Evolutionary conservation across 2,113 vertebrate species (phyloP).

Genomic region (Pygoscelis antarcticus): DNA sequence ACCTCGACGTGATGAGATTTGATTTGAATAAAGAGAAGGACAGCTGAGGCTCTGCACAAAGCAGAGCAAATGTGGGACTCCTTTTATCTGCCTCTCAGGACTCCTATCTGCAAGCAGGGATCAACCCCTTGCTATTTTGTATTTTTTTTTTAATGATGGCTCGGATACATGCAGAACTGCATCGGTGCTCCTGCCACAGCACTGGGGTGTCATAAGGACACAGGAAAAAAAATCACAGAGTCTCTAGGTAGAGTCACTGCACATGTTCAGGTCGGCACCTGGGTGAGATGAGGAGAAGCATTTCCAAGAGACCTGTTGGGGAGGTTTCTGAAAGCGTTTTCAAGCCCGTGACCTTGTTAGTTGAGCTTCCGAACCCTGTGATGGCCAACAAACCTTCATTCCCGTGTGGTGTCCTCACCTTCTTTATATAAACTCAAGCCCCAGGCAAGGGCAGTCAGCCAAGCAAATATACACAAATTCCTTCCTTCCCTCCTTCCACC

Average conservation of each 20-base stretch:
- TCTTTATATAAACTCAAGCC: slow-evolving; percentile 40
- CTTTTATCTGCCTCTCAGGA: background rate
- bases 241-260: background rate
- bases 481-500: slow-evolving; percentile 34
- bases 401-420: background rate
- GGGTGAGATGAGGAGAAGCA: background rate
- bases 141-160: background rate
- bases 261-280: background rate
- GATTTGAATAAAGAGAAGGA: background rate
- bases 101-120: background rate
- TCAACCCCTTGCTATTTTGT: background rate
- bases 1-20: rapidly evolving
- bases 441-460: background rate
- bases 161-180: background rate
- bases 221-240: background rate
- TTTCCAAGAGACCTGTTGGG: background rate
- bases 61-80: background rate
- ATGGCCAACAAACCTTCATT: background rate
- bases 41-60: background rate
- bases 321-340: background rate
- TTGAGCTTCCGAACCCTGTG: background rate
- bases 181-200: background rate
- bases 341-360: slow-evolving; percentile 1
- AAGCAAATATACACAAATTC: background rate
- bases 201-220: background rate